A percentile compares a stretch with the other conserved stretches of the same genome.
These are phyloP conservation scores for Hydrotaea diabolus DNA, from an alignment of 2,888 invertebrate genomes.

Conservation along the genomic window DNA sequence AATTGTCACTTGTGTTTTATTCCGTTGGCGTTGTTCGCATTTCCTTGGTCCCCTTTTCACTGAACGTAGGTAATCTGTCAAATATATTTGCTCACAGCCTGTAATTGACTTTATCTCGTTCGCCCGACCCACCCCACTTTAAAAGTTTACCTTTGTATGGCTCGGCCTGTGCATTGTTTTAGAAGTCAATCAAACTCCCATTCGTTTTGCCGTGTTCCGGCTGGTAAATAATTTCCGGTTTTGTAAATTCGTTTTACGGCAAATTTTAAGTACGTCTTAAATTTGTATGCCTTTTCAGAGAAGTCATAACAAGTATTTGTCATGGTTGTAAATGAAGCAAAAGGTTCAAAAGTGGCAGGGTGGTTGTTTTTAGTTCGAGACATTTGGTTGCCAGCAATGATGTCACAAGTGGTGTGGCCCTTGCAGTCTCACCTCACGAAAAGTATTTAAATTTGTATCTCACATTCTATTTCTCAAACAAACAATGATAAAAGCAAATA, in stretches of 20 bases:
- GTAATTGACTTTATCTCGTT: constrained; percentile 48
- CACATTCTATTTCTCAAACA: no score
- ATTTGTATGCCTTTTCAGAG: constrained; percentile 9
- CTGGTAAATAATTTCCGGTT: not conserved
- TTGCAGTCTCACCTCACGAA: no score
- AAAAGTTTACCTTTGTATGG: no score
- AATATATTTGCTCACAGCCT: constrained; percentile 37
- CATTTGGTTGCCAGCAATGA: no score
- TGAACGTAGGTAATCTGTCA: constrained; percentile 18
- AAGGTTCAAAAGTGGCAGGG: no score
- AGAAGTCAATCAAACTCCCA: not conserved
- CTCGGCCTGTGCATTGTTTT: no score
- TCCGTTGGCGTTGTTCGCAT: not conserved
- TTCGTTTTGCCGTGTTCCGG: not conserved
- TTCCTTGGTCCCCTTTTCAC: not conserved
- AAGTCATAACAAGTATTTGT: constrained; percentile 30
- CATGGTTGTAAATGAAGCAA: not conserved
- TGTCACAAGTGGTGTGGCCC: no score
- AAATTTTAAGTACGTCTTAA: not conserved
- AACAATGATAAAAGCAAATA: no score
- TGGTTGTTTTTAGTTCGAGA: no score
- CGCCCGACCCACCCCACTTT: not conserved
- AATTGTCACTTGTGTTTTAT: constrained; percentile 26
- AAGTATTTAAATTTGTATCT: no score
- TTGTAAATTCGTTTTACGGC: not conserved